Conservation (phyloP, 2,113 vertebrate genomes). For the Polypterus bichir region DNA sequence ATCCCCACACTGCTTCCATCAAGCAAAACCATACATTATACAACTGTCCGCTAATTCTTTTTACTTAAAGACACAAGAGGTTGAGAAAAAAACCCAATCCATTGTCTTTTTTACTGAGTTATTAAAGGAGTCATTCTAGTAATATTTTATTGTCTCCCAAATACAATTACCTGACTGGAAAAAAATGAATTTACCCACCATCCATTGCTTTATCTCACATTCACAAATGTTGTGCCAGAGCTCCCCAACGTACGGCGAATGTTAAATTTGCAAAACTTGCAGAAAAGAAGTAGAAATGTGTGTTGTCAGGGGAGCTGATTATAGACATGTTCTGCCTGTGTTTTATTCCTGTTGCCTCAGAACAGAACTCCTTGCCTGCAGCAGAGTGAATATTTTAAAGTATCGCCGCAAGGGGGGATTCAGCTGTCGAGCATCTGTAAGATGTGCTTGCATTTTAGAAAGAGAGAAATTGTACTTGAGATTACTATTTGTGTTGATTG, state of each 20-base stretch:
- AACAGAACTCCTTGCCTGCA: conserved; percentile 29
- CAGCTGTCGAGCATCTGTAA: too few species aligned
- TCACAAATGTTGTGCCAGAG: not conserved
- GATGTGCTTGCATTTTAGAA: too few species aligned
- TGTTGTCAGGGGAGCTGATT: conserved; percentile 15
- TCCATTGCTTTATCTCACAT: not conserved
- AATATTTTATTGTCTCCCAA: conserved; percentile 1
- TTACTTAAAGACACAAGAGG: not conserved
- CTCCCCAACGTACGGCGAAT: not conserved
- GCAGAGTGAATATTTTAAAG: conserved; percentile 46
- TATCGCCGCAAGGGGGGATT: conserved; percentile 26
- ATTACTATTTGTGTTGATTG: too few species aligned
- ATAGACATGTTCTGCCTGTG: conserved; percentile 5
- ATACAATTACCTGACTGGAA: not conserved
- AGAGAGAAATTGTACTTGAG: too few species aligned
- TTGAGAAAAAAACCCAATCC: not conserved
- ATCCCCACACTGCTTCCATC: too few species aligned
- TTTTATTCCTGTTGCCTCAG: conserved; percentile 1
- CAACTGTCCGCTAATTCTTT: not conserved
- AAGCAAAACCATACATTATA: not conserved
- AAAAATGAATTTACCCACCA: not conserved
- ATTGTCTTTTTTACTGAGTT: not conserved
- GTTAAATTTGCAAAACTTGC: conserved; percentile 8
- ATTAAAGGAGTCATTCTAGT: not conserved
- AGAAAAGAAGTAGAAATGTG: conserved; percentile 6